phyloP scores from a whole-genome alignment of 1,140 invertebrate genomes.

The Drosophila insularis region DNA sequence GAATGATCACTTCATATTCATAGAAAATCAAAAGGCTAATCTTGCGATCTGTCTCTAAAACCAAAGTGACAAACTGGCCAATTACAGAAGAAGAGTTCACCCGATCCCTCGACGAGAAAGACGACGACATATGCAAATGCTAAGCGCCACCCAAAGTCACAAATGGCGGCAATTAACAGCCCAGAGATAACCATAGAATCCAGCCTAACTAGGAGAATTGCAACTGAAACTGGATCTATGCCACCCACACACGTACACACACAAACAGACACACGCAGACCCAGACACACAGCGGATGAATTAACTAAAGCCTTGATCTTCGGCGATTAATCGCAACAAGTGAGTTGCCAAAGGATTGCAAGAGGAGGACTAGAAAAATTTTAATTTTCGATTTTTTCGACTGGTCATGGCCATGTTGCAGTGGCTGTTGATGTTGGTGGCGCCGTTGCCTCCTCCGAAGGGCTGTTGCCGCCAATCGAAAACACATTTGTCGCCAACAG shows the following conservation, averaged over 20 bases:
- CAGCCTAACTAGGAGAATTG: neutral
- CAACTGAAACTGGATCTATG: slow-evolving; percentile 2
- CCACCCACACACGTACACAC: slow-evolving; percentile 64
- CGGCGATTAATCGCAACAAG: slow-evolving; percentile 77
- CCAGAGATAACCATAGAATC: slow-evolving; percentile 53
- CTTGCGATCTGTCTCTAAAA: slow-evolving; percentile 1
- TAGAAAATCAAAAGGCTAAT: slow-evolving; percentile 46
- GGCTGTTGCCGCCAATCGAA: slow-evolving; percentile 69
- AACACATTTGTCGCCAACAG: slow-evolving; percentile 75
- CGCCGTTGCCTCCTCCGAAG: slow-evolving; percentile 48
- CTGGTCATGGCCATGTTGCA: slow-evolving; percentile 27
- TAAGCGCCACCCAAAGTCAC: slow-evolving; percentile 32
- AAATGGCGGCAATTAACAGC: slow-evolving; percentile 73
- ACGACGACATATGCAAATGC: slow-evolving; percentile 34
- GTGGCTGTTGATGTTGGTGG: slow-evolving; percentile 59
- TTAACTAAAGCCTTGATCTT: slow-evolving; percentile 79
- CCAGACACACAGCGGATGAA: slow-evolving; percentile 29
- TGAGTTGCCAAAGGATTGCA: slow-evolving; percentile 17
- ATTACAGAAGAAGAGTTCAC: slow-evolving; percentile 57
- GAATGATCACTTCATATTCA: slow-evolving; percentile 39
- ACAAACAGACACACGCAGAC: slow-evolving; percentile 10
- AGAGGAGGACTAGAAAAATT: slow-evolving; percentile 47
- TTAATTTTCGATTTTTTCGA: slow-evolving; percentile 60
- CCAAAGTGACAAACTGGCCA: slow-evolving; percentile 67
- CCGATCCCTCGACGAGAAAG: slow-evolving; percentile 34